Evolutionary conservation across 1,140 invertebrate species (phyloP).

Genomic region (Rhyacophila brunnea): DNA sequence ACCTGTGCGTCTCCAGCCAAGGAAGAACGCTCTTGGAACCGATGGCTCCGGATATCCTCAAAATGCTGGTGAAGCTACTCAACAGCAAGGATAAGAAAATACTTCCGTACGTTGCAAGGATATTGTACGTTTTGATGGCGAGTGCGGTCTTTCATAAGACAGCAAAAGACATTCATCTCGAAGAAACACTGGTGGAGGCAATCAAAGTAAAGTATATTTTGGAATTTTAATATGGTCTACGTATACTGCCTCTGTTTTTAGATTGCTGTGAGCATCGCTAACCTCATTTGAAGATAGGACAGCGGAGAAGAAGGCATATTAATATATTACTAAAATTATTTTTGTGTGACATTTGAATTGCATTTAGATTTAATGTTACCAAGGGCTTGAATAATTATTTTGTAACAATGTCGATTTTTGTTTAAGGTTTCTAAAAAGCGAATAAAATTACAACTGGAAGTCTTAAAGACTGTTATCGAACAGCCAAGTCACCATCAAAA

Average conservation of each 20-base stretch:
- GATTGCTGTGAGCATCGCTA: too few relatives aligned
- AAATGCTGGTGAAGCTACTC: slow-evolving; percentile 19
- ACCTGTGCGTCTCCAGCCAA: slow-evolving; percentile 20
- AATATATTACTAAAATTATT: too few relatives aligned
- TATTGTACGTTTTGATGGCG: slow-evolving; percentile 31
- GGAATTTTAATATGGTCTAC: too few relatives aligned
- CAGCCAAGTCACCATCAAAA: slow-evolving; percentile 17
- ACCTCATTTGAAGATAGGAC: too few relatives aligned
- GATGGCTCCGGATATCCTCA: slow-evolving; percentile 20
- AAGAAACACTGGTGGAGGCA: slow-evolving; percentile 9
- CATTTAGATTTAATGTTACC: too few relatives aligned
- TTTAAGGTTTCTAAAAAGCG: slow-evolving; percentile 29
- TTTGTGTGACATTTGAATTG: too few relatives aligned
- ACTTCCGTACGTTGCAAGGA: slow-evolving; percentile 18
- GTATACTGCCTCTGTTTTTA: too few relatives aligned
- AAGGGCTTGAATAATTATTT: too few relatives aligned
- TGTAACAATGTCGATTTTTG: too few relatives aligned
- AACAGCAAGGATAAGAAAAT: slow-evolving; percentile 30
- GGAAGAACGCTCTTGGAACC: slow-evolving; percentile 21
- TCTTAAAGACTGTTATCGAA: slow-evolving; percentile 28
- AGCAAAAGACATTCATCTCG: slow-evolving; percentile 24
- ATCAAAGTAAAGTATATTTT: slow-evolving; percentile 17
- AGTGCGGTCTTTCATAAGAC: slow-evolving; percentile 29
- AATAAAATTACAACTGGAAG: slow-evolving; percentile 27
- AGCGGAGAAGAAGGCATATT: too few relatives aligned